Evolutionary conservation across 2,113 vertebrate species (phyloP), one percentile per base, ranked within the genome.

Genomic region (Lamprotornis superbus): DNA sequence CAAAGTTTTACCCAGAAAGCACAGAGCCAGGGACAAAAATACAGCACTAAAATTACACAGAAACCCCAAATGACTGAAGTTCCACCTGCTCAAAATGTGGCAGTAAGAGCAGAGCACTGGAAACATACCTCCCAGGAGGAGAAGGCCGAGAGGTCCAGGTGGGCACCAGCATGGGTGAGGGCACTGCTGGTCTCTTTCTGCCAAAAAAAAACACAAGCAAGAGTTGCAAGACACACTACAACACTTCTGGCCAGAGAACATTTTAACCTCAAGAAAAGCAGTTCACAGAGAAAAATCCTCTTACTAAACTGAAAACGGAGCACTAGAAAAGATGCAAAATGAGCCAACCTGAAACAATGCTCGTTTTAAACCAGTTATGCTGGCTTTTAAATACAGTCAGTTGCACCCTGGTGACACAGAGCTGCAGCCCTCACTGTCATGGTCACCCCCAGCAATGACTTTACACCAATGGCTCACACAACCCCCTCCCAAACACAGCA

Each of bases 121-220:
- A 60, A 79, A 96, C 93, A 0, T 97, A 99, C 99, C 98, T 99
- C 99, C 99, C 99, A 99, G 12, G 99, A 99, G 9, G 99, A 99
- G 87, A 99, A 99, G 0, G 99, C 99, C 1, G 99, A 99, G n/a
- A 99, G 98, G 95, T 99, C 99, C 97, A 99, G 96, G 96, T 99
- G 99, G 96, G 99, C 99, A 92, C 99, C 99, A 10, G 99, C 98
- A 2, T 99, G 99, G 24, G 99, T 99, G 94, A 99, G 95, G 16
- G 99, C 99, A 31, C 99, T 99, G 89, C 99, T 99, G 5, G 99
- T 98, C 96, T 99, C 99, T 99, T 99, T 99, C 99, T 99, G 93
- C 28, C 35, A 95, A 86, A 56, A 57, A 57, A 84, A 60, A 95
- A 0, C 84, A 93, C 6, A 67, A 5, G 19, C 20, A 35, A 55